Evolutionary conservation across 2,888 invertebrate genomes (phyloP), one percentile per base, ranked within the genome.

Genomic region (Trissolcus brochymenae): DNA sequence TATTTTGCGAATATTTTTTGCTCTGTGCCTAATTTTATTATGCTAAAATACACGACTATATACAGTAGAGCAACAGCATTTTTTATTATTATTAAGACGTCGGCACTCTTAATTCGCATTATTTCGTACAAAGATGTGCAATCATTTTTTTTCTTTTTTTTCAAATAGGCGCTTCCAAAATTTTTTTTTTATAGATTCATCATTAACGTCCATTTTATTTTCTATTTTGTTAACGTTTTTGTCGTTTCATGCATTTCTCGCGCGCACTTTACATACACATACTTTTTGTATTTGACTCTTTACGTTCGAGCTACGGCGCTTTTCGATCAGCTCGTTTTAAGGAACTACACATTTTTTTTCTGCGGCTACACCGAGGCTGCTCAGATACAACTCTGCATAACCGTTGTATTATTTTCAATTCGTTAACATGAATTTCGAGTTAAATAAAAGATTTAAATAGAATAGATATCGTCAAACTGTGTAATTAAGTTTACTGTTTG

Each of bases 21-120:
- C 35, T 65, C 53, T 78, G 78, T 64, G 56, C 66, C 77, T 82
- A 80, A 51, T 78, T 73, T 80, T 78, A 81, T 80, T 80, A 78
- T 70, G 65, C 81, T 79, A 80, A 79, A 81, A 81, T 84, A 83
- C 84, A 84, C 82, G 82, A 82, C 82, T 86, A 85, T 84, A 82
- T 87, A 86, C 83, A 85, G 84, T 83, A 81, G 83, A 87, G 83
- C 83, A 85, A 84, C 84, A 83, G 82, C 81, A 78, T 84, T 81
- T 51, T 19, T 17, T 51, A 43, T 35, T 11, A 35, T 84, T 81
- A 79, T 81, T 81, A 64, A 64, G 68, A 35, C 35, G 7, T 77
- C 73, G 70, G 64, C 77, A 73, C 74, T 71, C 71, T 74, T 74
- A 78, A 71, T 71, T 70, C 70, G 62, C 74, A 57, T 74, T 66